Base-by-base conservation (phyloP, 2,797 vertebrate species). In the Gymnothorax javanicus region DNA sequence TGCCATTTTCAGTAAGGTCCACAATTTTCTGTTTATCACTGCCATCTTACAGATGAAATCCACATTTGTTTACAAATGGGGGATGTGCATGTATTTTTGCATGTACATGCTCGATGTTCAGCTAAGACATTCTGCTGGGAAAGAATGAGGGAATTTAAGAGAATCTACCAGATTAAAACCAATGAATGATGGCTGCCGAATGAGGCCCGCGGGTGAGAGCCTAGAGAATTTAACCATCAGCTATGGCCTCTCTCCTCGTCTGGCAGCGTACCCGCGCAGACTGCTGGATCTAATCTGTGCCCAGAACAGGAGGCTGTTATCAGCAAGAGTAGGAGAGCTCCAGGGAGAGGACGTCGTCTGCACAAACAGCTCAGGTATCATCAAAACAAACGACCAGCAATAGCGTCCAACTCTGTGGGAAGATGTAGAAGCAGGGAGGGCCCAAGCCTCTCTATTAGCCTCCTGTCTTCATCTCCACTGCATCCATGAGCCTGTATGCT, bases 381-480 rank as follows among this genome's bases (percentile, higher is more conserved):
- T 73, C 20, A 77, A 64, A 87, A 87, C 54, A 73, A 73, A 84
- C 27, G 43, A n/a, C 15, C 23, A 7, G 67, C 25, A 9, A 58
- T 67, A 43, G 11, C 1, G 12, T 8, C 20, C 77, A 56, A 81
- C 82, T 27, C n/a, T 58, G 82, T n/a, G 77, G 54, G 52, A 81
- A 81, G 77, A 7, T 6, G 20, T 56, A 2, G 67, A 62, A 17
- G 69, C 69, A 56, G 50, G 8, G 7, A 15, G 8, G 82, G 23
- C 25, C 77, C 77, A 81, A 56, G 83, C 33, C 57, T 75, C 52
- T 27, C 62, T 13, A 25, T 71, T 25, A 73, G 4, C n/a, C 9
- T 52, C 27, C 64, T 87, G 59, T 83, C 43, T 83, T 83, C 69
- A 83, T 58, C 57, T 84, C 52, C 25, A 25, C 57, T 50, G 52